Conservation (phyloP, 2,888 invertebrate genomes). For the Serripes groenlandicus region DNA sequence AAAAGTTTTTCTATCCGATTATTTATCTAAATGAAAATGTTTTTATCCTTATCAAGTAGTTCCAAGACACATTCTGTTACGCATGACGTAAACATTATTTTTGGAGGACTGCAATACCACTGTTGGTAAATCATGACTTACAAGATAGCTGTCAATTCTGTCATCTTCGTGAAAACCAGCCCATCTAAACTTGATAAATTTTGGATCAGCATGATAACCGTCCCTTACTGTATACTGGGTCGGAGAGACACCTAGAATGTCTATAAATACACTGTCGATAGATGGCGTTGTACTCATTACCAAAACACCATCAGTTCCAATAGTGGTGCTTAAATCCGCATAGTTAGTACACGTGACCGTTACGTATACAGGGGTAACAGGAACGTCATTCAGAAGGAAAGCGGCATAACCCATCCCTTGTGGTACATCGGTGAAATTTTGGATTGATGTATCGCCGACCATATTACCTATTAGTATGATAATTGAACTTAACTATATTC, state of each 20-base stretch:
- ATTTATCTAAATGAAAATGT: neutral
- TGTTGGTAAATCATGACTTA: constrained; percentile 7
- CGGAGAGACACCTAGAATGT: constrained; percentile 35
- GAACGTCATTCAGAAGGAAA: neutral
- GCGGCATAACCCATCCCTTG: neutral
- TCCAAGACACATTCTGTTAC: neutral
- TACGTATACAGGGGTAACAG: constrained; percentile 5
- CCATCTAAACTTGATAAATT: constrained; percentile 60
- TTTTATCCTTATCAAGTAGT: neutral
- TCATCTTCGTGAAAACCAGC: constrained; percentile 59
- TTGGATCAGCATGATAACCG: constrained; percentile 54
- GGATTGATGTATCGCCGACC: constrained; percentile 23
- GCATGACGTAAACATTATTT: neutral
- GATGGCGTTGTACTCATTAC: constrained; percentile 49
- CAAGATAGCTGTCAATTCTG: constrained; percentile 58
- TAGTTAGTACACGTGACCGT: constrained; percentile 60
- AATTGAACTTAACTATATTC: no score
- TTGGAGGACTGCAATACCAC: neutral
- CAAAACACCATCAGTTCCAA: constrained; percentile 56
- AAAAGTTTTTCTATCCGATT: neutral
- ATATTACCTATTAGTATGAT: no score
- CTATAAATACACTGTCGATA: constrained; percentile 39
- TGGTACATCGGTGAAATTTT: neutral
- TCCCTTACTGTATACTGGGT: constrained; percentile 53
- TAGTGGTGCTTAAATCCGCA: constrained; percentile 47